A percentile compares a stretch with the other conserved stretches of the same genome.
Evolutionary conservation across 2,113 vertebrate species (phyloP).

Genomic region (Chaetodon trifascialis): DNA sequence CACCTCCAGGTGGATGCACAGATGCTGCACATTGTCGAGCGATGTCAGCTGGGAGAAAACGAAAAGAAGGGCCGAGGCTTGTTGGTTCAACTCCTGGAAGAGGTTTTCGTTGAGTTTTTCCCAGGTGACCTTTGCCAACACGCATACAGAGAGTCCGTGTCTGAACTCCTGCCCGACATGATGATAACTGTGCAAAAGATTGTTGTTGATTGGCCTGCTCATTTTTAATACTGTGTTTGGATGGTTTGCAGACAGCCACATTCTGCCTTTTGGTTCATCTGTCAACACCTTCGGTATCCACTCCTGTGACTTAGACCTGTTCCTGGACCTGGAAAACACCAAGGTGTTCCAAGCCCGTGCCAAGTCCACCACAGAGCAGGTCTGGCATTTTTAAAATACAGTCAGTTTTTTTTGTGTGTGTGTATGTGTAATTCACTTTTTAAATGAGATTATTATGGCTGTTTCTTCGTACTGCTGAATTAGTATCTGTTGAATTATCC

Average conservation of each 20-base stretch:
- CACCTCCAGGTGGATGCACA: constrained; percentile 86
- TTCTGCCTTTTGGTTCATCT: constrained; percentile 92
- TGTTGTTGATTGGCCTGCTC: not conserved
- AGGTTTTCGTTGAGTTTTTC: constrained; percentile 93
- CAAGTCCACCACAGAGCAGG: constrained; percentile 73
- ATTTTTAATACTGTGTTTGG: not conserved
- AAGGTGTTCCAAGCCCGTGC: constrained; percentile 85
- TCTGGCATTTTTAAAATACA: constrained; percentile 19
- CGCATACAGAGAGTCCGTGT: not conserved
- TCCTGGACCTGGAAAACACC: constrained; percentile 90
- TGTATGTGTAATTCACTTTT: too few relatives aligned
- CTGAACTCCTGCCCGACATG: not conserved
- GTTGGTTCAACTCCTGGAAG: constrained; percentile 89
- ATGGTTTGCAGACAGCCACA: constrained; percentile 84
- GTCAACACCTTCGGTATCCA: constrained; percentile 91
- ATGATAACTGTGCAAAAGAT: not conserved
- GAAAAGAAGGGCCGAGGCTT: constrained; percentile 87
- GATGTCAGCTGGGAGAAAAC: constrained; percentile 87
- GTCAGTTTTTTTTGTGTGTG: too few relatives aligned
- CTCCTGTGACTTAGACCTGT: constrained; percentile 93
- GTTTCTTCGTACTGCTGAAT: too few relatives aligned
- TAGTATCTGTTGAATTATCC: too few relatives aligned
- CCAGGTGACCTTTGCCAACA: constrained; percentile 83
- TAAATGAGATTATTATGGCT: too few relatives aligned
- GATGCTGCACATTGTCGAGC: constrained; percentile 85